Evolutionary conservation across 2,797 vertebrate genomes (phyloP).

Genomic region (Cetoscarus ocellatus): DNA sequence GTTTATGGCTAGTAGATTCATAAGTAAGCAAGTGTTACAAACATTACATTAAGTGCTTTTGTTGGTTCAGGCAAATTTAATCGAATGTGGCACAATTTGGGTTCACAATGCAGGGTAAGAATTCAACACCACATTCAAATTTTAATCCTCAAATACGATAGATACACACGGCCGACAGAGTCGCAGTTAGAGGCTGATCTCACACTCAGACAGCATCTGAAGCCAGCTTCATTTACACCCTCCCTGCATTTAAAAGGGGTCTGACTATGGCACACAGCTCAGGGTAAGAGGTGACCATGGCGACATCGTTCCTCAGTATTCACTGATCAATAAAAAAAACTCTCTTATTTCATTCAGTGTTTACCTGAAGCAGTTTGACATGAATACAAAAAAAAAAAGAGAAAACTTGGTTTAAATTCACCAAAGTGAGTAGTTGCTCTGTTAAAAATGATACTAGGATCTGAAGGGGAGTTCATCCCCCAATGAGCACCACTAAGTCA

Average conservation of each 20-base stretch:
- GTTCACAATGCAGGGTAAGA: slow-evolving; percentile 64
- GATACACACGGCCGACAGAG: slow-evolving; percentile 39
- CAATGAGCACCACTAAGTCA: slow-evolving; percentile 53
- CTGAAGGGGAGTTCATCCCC: slow-evolving; percentile 44
- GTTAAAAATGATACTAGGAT: slow-evolving; percentile 59
- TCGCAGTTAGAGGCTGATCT: slow-evolving; percentile 53
- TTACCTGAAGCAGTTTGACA: slow-evolving; percentile 82
- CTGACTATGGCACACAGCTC: slow-evolving; percentile 70
- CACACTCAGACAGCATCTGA: slow-evolving; percentile 45
- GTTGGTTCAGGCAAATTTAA: slow-evolving; percentile 75
- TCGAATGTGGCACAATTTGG: slow-evolving; percentile 67
- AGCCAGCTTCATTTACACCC: slow-evolving; percentile 54
- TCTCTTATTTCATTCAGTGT: slow-evolving; percentile 77
- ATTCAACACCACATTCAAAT: slow-evolving; percentile 65
- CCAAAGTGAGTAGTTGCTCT: slow-evolving; percentile 68
- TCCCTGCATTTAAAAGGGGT: slow-evolving; percentile 54
- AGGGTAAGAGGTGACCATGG: slow-evolving; percentile 57
- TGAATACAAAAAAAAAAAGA: slow-evolving; percentile 61
- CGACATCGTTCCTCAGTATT: slow-evolving; percentile 59
- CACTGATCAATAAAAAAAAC: slow-evolving; percentile 59
- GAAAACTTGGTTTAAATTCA: slow-evolving; percentile 63
- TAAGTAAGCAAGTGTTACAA: slow-evolving; percentile 75
- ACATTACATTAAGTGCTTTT: slow-evolving; percentile 79
- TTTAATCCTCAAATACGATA: slow-evolving; percentile 32
- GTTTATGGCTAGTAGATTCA: slow-evolving; percentile 72